Evolutionary conservation across 2,113 vertebrate genomes (phyloP), one percentile per base, ranked within the genome.

Genomic region (Pitta sordida): DNA sequence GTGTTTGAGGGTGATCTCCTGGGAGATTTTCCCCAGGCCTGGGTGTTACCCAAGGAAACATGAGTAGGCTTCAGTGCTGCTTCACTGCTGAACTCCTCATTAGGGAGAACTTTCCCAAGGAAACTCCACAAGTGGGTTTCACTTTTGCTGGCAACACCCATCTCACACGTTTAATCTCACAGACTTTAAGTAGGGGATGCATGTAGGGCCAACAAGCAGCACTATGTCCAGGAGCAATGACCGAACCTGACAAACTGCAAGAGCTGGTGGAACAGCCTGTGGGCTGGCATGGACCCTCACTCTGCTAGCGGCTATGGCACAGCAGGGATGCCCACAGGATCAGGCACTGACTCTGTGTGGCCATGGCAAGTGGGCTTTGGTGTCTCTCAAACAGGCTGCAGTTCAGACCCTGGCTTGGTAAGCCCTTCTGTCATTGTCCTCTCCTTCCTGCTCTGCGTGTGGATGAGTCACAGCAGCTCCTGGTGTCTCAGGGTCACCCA

Each of bases 21-120:
- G 80, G 86, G 90, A 96, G 76, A 95, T 90, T 77, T 91, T 84
- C 95, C 95, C 56, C 80, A 7, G 92, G 93, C 88, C 73, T 92
- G 90, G 88, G 95, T 83, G 95, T 92, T 94, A 56, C 88, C 88
- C 63, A 83, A 52, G 24, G 73, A 93, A 95, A 93, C 69, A 75
- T 84, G 92, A 94, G 83, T 55, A 81, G 59, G 55, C 91, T 94
- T 94, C 91, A 81, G 59, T 24, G n/a, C 71, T 88, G 76, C 43
- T 67, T 95, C 76, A 80, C 83, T 91, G 67, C 83, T 65, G 43
- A 90, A 48, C 55, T 81, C 15, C 0, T 77, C 86, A 90, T 32
- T 52, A 65, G 55, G 64, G 44, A 91, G 60, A 73, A 83, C 58
- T 90, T 56, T 94, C 64, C 76, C 48, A 60, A 74, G 76, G 56